phyloP scores from a whole-genome alignment of 2,113 vertebrate species.

The Syngnathus floridae region DNA sequence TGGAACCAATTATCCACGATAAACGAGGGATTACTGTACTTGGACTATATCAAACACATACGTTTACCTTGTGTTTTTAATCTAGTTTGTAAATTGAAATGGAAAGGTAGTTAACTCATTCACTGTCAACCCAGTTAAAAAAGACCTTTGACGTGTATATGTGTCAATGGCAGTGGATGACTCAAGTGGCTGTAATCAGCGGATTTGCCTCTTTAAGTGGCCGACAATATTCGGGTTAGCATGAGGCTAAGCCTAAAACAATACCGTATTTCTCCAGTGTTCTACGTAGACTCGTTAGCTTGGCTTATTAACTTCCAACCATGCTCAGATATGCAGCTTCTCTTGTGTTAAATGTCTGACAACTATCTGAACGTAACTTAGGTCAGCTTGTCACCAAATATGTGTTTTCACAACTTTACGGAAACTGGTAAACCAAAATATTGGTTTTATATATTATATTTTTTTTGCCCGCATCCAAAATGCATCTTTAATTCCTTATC shows the following conservation, averaged over 20 bases:
- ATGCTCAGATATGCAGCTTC: neutral
- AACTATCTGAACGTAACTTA: neutral
- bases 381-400: neutral
- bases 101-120: neutral
- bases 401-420: conserved; percentile 16
- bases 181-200: no score
- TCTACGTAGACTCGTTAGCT: neutral
- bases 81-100: conserved; percentile 11
- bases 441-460: neutral
- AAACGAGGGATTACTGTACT: no score
- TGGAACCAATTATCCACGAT: no score
- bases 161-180: no score
- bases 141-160: no score
- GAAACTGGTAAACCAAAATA: neutral
- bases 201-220: no score
- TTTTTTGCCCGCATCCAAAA: neutral
- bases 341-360: neutral
- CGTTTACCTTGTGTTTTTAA: conserved; percentile 25
- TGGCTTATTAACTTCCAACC: neutral
- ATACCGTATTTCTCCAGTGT: neutral
- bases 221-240: neutral
- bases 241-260: no score
- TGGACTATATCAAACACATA: conserved; percentile 17
- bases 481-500: conserved; percentile 24
- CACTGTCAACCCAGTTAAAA: neutral